Evolutionary conservation across 2,797 vertebrate species (phyloP).

Genomic region (Danio tinwini): DNA sequence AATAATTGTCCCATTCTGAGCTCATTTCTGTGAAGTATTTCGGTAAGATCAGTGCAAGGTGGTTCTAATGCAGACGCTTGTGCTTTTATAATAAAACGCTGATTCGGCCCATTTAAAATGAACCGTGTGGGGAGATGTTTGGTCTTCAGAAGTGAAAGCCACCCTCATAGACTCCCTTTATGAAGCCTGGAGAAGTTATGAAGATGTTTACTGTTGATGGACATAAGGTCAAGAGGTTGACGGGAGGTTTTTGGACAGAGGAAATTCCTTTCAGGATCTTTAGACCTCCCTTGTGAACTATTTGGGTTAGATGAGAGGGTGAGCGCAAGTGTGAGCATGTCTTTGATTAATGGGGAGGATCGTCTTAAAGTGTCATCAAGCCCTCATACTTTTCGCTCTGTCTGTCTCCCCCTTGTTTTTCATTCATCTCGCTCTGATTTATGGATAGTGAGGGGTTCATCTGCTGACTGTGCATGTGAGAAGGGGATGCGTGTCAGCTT

Average conservation of each 20-base stretch:
- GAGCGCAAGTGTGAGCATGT: slow-evolving; percentile 43
- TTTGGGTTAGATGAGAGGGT: not conserved
- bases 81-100: not conserved
- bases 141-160: not conserved
- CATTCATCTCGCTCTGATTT: not conserved
- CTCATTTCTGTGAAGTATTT: not conserved
- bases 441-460: not conserved
- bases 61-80: not conserved
- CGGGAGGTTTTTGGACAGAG: not conserved
- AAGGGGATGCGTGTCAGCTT: slow-evolving; percentile 1
- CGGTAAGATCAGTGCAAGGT: not conserved
- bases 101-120: slow-evolving; percentile 1
- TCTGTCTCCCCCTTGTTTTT: not conserved
- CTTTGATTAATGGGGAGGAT: slow-evolving; percentile 7
- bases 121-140: slow-evolving; percentile 11
- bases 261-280: slow-evolving; percentile 38
- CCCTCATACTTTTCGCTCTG: not conserved
- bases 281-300: slow-evolving; percentile 22
- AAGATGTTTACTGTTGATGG: slow-evolving; percentile 3
- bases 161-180: not conserved
- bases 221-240: slow-evolving; percentile 37
- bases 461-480: slow-evolving; percentile 6
- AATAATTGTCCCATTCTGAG: not conserved
- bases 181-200: not conserved
- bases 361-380: slow-evolving; percentile 3